Evolutionary conservation across 2,797 vertebrate genomes (phyloP), one percentile per base, ranked within the genome.

Genomic region (Smutsia temminckii): DNA sequence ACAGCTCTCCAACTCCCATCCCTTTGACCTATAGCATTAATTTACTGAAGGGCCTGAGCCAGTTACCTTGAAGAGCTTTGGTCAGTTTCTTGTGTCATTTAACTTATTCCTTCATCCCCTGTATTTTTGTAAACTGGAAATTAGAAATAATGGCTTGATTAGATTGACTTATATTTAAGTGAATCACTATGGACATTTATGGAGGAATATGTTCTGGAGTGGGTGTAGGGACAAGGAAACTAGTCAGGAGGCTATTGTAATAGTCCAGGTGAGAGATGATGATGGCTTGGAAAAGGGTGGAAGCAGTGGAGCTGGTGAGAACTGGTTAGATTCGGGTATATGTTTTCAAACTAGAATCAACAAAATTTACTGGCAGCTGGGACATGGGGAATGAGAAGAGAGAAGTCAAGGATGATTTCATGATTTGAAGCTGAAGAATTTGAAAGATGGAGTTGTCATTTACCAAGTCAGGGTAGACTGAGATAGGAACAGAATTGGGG

Each of bases 281-380:
- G 29, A 64, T 81, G 46, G 10, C 29, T 89, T 57, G n/a, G 42
- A 72, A 55, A 23, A 85, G 14, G 46, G 42, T 55, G 25, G 9
- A 32, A 78, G 32, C 18, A 74, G 32, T 64, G 37, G 34, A 74
- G 20, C 37, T 91, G 14, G 69, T 79, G 42, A 66, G 18, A 93
- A 81, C 55, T 87, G 9, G 4, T 75, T 40, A 69, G 42, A 74
- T 93, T 74, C 23, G 79, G 79, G 2, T 37, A 3, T 37, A 29
- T 71, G 20, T 79, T 63, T 84, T 71, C 46, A 97, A 95, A 16
- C 7, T 55, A 87, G 37, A 92, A 92, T 4, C 14, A 68, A 90
- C 8, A 75, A 16, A 69, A 74, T 66, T 51, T 53, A 53, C 20
- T 81, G 20, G 2, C n/a, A 89, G 14, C 72, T 78, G 75, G n/a